These are phyloP conservation scores for Ptychoptera albimana DNA, from an alignment of 2,888 invertebrate genomes.

Conservation along the genomic window DNA sequence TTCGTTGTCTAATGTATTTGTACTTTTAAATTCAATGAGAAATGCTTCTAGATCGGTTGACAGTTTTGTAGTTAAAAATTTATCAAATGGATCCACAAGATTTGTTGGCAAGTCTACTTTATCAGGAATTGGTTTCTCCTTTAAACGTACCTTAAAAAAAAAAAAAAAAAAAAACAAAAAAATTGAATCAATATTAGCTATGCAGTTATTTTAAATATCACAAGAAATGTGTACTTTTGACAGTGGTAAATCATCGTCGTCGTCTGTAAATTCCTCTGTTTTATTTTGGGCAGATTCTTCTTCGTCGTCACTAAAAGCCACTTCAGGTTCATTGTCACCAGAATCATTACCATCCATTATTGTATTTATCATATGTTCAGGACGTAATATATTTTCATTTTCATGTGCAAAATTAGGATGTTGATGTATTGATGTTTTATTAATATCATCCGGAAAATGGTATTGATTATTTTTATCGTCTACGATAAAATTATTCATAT, in stretches of 20 bases:
- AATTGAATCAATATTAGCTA: no score
- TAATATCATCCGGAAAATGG: conserved; percentile 5
- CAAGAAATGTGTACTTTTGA: conserved; percentile 55
- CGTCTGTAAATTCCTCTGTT: conserved; percentile 29
- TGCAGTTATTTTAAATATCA: conserved; percentile 28
- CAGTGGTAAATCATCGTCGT: conserved; percentile 54
- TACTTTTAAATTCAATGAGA: conserved; percentile 25
- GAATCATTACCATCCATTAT: conserved; percentile 24
- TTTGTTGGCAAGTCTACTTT: conserved; percentile 27
- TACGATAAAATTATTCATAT: conserved; percentile 10
- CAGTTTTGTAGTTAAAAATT: conserved; percentile 24
- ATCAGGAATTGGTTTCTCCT: conserved; percentile 27
- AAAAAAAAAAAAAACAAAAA: background rate
- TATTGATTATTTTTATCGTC: conserved; percentile 7
- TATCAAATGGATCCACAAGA: conserved; percentile 28
- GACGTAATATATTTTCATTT: conserved; percentile 8
- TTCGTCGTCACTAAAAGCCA: conserved; percentile 23
- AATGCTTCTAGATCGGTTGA: conserved; percentile 26
- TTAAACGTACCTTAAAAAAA: conserved; percentile 24
- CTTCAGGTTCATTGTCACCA: conserved; percentile 11
- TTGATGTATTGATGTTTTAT: conserved; percentile 5
- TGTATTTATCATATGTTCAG: no score
- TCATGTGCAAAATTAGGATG: no score
- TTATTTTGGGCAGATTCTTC: conserved; percentile 32
- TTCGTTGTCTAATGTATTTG: conserved; percentile 25